phyloP scores from a whole-genome alignment of 2,888 invertebrate genomes.

The Amorpha juglandis region DNA sequence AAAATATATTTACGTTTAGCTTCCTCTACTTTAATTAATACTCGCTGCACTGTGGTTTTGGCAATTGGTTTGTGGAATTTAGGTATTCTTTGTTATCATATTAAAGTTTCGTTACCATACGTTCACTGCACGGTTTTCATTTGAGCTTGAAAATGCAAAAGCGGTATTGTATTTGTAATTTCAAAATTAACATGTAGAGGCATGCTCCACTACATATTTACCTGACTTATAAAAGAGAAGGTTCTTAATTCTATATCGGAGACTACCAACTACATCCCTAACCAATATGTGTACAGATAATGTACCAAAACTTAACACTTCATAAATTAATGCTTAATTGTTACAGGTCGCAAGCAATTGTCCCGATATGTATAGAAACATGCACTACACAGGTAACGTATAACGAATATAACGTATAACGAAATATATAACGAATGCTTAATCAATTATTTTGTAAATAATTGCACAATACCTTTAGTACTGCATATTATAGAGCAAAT shows the following conservation, averaged over 20 bases:
- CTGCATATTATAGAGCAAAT: background rate
- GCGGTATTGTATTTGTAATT: slow-evolving; percentile 14
- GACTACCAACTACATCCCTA: too few relatives aligned
- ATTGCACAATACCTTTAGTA: background rate
- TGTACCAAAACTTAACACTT: background rate
- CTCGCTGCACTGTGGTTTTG: slow-evolving; percentile 32
- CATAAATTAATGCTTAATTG: slow-evolving; percentile 35
- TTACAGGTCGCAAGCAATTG: slow-evolving; percentile 85
- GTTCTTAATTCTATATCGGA: too few relatives aligned
- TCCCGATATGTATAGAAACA: slow-evolving; percentile 95
- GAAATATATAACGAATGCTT: too few relatives aligned
- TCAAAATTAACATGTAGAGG: slow-evolving; percentile 9
- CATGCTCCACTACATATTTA: background rate
- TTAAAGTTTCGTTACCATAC: slow-evolving; percentile 13
- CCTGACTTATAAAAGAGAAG: too few relatives aligned
- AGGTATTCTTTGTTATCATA: slow-evolving; percentile 26
- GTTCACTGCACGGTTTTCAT: slow-evolving; percentile 16
- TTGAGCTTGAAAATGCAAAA: slow-evolving; percentile 2
- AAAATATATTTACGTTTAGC: slow-evolving; percentile 40
- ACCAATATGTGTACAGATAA: background rate
- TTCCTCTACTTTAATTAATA: slow-evolving; percentile 32
- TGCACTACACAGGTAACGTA: slow-evolving; percentile 91
- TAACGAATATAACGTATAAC: too few relatives aligned
- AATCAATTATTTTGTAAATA: slow-evolving; percentile 4
- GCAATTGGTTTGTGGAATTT: slow-evolving; percentile 27